Conservation (phyloP, 2,797 vertebrate genomes). For the Alcedo quadribrachys region DNA sequence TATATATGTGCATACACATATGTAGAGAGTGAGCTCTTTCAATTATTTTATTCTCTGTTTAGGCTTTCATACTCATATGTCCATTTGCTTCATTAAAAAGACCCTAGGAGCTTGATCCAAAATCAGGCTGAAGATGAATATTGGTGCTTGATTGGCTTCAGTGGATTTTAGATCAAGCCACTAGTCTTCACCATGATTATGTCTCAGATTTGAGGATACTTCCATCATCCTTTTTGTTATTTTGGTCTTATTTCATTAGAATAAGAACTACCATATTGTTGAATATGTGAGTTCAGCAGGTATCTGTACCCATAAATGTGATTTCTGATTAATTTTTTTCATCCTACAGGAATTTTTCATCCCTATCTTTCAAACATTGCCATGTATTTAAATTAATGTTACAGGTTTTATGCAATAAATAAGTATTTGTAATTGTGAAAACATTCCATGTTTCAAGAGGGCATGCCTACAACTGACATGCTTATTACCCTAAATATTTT, state of each 20-base stretch:
- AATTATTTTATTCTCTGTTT: slow-evolving; percentile 41
- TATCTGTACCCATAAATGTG: neutral
- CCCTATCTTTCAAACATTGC: neutral
- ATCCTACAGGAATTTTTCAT: neutral
- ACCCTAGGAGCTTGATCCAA: slow-evolving; percentile 34
- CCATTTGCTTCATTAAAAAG: slow-evolving; percentile 35
- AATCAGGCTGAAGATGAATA: slow-evolving; percentile 12
- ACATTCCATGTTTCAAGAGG: slow-evolving; percentile 10
- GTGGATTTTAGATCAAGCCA: slow-evolving; percentile 54
- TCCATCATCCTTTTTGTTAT: neutral
- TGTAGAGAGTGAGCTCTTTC: slow-evolving; percentile 49
- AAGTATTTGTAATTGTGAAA: slow-evolving; percentile 30
- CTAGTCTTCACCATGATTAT: slow-evolving; percentile 3
- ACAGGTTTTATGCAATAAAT: slow-evolving; percentile 26
- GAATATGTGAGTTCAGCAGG: slow-evolving; percentile 57
- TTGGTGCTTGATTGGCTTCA: neutral
- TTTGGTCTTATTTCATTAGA: slow-evolving; percentile 18
- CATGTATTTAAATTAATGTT: slow-evolving; percentile 25
- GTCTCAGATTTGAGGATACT: slow-evolving; percentile 17
- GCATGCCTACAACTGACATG: slow-evolving; percentile 47
- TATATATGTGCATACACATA: slow-evolving; percentile 9
- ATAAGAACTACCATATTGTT: slow-evolving; percentile 50
- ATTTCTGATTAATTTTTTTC: slow-evolving; percentile 41
- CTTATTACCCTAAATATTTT: slow-evolving; percentile 38
- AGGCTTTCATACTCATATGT: slow-evolving; percentile 32